Percentiles rank a stretch among this genome's conserved stretches.
These are phyloP conservation scores for Erpetoichthys calabaricus DNA, from an alignment of 2,797 vertebrate genomes.

Conservation along the genomic window DNA sequence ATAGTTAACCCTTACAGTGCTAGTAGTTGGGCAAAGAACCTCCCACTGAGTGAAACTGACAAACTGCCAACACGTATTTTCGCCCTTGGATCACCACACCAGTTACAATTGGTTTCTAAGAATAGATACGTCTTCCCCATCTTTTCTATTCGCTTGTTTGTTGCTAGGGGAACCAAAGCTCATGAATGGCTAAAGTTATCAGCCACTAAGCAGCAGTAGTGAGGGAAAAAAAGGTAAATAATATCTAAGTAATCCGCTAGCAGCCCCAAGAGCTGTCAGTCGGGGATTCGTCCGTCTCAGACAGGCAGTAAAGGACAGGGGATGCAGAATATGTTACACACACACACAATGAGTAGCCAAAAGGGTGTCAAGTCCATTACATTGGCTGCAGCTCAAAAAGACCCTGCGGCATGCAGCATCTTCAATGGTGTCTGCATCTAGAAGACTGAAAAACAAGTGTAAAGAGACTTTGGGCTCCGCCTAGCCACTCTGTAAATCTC, in stretches of 20 bases:
- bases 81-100: conserved; percentile 15
- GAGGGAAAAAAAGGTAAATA: conserved; percentile 18
- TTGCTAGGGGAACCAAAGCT: conserved; percentile 35
- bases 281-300: conserved; percentile 1
- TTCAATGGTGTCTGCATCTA: too few relatives aligned
- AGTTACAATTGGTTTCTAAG: conserved; percentile 25
- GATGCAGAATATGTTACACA: neutral
- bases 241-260: conserved; percentile 25
- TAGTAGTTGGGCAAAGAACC: neutral
- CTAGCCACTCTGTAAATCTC: too few relatives aligned
- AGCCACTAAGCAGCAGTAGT: conserved; percentile 25
- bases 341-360: neutral
- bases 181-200: conserved; percentile 29
- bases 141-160: conserved; percentile 30
- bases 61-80: conserved; percentile 14
- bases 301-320: neutral
- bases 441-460: too few relatives aligned
- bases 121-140: conserved; percentile 31
- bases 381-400: too few relatives aligned
- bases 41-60: conserved; percentile 6
- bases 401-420: too few relatives aligned
- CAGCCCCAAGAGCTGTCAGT: conserved; percentile 15
- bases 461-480: too few relatives aligned
- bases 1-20: conserved; percentile 15
- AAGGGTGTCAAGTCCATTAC: neutral